phyloP scores from a whole-genome alignment of 2,797 vertebrate species.

The Lepidocolaptes lacrymiger region DNA sequence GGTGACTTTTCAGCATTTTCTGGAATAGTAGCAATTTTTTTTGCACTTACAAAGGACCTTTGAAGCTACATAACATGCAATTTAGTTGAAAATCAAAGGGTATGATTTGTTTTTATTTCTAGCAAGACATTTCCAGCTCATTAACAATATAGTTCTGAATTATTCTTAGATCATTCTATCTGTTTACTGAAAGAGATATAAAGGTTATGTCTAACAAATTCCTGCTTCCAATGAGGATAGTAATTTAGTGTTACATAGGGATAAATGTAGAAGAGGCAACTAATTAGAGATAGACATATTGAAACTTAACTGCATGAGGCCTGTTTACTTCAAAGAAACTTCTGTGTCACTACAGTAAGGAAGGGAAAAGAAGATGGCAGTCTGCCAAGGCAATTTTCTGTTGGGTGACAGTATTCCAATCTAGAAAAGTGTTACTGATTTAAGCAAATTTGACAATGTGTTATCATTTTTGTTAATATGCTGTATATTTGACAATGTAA shows the following conservation, averaged over 20 bases:
- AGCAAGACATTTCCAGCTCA: neutral
- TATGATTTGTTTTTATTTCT: neutral
- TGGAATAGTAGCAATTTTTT: neutral
- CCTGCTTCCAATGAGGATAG: neutral
- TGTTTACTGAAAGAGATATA: neutral
- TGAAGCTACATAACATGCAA: neutral
- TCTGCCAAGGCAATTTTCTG: neutral
- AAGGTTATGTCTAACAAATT: neutral
- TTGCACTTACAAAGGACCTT: neutral
- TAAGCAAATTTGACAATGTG: neutral
- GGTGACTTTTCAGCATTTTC: neutral
- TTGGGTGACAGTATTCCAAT: neutral
- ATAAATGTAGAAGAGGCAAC: slow-evolving; percentile 4
- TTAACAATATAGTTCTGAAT: neutral
- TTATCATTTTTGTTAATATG: neutral
- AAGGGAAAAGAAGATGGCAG: neutral
- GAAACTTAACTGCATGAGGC: neutral
- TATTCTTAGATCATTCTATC: neutral
- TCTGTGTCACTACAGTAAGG: neutral
- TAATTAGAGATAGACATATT: neutral
- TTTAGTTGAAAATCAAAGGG: neutral
- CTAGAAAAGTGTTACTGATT: neutral
- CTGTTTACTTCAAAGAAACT: slow-evolving; percentile 34
- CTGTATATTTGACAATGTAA: neutral
- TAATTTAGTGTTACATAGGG: neutral